A percentile compares a stretch with the other conserved stretches of the same genome.
Conservation (phyloP, 2,888 invertebrate genomes). For the Neria commutata region DNA sequence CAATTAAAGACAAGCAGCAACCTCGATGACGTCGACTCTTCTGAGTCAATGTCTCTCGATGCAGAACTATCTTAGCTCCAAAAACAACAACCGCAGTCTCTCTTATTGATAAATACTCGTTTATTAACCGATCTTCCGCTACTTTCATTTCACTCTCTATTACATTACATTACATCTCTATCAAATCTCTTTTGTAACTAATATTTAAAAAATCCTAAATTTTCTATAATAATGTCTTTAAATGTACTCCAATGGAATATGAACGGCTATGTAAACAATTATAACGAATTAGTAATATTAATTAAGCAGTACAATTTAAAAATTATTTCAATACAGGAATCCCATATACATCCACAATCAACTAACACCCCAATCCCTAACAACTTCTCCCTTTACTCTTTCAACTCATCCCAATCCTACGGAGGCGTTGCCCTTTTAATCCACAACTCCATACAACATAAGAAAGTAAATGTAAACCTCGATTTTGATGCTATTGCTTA, state of each 20-base stretch:
- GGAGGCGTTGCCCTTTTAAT: not conserved
- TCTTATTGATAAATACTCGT: too few relatives aligned
- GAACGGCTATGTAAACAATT: slow-evolving; percentile 22
- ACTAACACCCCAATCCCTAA: slow-evolving; percentile 18
- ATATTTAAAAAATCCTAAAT: slow-evolving; percentile 4
- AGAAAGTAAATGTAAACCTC: not conserved
- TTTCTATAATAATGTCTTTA: slow-evolving; percentile 11
- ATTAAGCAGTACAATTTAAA: too few relatives aligned
- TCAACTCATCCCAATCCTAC: slow-evolving; percentile 1
- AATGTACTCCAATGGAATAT: slow-evolving; percentile 27
- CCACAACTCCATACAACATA: not conserved
- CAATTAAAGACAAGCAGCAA: too few relatives aligned
- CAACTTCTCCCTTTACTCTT: slow-evolving; percentile 13
- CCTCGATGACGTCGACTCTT: too few relatives aligned
- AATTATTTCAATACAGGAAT: slow-evolving; percentile 27
- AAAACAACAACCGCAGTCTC: slow-evolving; percentile 2
- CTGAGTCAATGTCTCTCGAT: too few relatives aligned
- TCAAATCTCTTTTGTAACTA: too few relatives aligned
- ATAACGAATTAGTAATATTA: slow-evolving; percentile 19
- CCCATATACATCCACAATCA: slow-evolving; percentile 18
- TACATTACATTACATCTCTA: too few relatives aligned
- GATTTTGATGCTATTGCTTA: slow-evolving; percentile 1
- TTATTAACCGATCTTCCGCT: too few relatives aligned
- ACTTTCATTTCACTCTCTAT: too few relatives aligned
- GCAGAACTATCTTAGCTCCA: too few relatives aligned